These are phyloP conservation scores for Siniperca knerii DNA, from an alignment of 2,113 vertebrate species.

Conservation along the genomic window DNA sequence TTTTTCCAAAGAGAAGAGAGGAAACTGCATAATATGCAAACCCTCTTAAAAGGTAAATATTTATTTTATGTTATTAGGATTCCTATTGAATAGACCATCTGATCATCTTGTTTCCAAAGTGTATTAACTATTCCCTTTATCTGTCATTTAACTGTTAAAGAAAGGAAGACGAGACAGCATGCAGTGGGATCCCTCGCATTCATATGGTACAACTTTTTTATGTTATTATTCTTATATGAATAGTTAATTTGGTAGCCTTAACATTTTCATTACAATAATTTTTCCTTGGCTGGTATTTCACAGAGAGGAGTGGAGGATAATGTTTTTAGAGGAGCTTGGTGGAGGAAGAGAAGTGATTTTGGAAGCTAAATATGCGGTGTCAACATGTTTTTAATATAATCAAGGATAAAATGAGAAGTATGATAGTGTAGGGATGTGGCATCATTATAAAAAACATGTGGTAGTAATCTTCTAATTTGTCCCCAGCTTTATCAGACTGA, in stretches of 20 bases:
- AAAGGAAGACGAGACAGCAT: background rate
- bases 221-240: background rate
- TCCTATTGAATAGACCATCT: background rate
- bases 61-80: background rate
- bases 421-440: background rate
- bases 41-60: constrained; percentile 3
- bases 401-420: background rate
- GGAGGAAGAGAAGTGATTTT: background rate
- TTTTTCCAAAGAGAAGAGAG: background rate
- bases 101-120: background rate
- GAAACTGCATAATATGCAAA: background rate
- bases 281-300: constrained; percentile 1
- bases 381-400: constrained; percentile 16
- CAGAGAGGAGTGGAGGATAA: background rate
- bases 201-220: background rate
- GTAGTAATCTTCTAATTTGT: background rate
- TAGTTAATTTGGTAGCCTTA: background rate
- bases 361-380: constrained; percentile 14
- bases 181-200: background rate
- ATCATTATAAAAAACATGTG: background rate
- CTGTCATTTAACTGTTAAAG: background rate
- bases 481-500: background rate
- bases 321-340: background rate
- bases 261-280: constrained; percentile 7
- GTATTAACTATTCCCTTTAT: background rate